Percentiles rank a stretch among this genome's conserved stretches.
Evolutionary conservation across 2,797 vertebrate genomes (phyloP).

Genomic region (Sandelia bainsii): DNA sequence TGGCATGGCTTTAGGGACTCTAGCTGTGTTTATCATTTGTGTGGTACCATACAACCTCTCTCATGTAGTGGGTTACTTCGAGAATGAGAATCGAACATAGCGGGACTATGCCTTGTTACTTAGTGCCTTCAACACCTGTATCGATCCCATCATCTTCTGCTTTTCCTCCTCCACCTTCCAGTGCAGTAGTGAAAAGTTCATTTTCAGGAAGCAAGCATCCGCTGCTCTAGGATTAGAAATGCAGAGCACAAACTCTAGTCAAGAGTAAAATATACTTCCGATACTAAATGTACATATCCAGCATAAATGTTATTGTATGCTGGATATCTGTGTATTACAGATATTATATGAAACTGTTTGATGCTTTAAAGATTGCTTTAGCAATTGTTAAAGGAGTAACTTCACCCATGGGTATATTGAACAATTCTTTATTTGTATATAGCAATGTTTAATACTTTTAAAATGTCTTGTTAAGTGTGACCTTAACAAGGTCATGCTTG

Average conservation of each 20-base stretch:
- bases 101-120: constrained; percentile 82
- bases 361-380: no score
- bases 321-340: no score
- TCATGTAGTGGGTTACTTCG: constrained; percentile 81
- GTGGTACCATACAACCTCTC: constrained; percentile 86
- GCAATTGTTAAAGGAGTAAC: no score
- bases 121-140: constrained; percentile 86
- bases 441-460: no score
- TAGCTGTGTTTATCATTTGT: constrained; percentile 85
- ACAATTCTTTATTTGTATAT: no score
- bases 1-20: constrained; percentile 84
- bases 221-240: accelerated
- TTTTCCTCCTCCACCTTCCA: constrained; percentile 75
- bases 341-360: no score
- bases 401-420: no score
- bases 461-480: no score
- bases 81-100: constrained; percentile 73
- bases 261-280: not conserved
- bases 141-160: constrained; percentile 87
- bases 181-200: constrained; percentile 42
- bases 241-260: not conserved
- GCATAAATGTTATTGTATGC: not conserved
- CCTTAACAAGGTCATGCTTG: no score
- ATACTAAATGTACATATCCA: not conserved
- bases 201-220: constrained; percentile 45